Evolutionary conservation across 92 coral and sea anemone species (phyloP).

Genomic region (Heteractis magnifica): DNA sequence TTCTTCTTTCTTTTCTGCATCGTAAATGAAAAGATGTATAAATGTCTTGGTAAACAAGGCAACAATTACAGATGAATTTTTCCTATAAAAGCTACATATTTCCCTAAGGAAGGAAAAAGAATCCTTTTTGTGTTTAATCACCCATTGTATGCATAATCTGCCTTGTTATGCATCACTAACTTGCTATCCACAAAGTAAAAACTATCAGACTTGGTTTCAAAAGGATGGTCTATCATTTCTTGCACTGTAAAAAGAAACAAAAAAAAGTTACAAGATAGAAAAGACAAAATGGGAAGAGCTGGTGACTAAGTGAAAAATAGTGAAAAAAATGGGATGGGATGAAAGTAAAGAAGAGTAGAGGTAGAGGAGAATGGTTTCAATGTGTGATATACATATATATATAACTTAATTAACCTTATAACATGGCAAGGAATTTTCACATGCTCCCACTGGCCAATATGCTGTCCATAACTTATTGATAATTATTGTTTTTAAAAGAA

Average conservation of each 20-base stretch:
- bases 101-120: background rate
- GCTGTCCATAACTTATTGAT: too few relatives aligned
- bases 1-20: background rate
- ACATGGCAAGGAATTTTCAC: too few relatives aligned
- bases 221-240: constrained; percentile 96
- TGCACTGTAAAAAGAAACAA: constrained; percentile 65
- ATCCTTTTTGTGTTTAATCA: constrained; percentile 14
- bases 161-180: constrained; percentile 97
- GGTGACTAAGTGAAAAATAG: too few relatives aligned
- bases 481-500: too few relatives aligned
- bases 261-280: background rate
- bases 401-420: too few relatives aligned
- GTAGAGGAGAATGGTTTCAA: background rate
- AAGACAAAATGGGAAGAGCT: background rate
- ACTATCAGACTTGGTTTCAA: constrained; percentile 98
- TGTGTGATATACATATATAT: background rate
- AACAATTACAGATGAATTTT: background rate
- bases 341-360: background rate
- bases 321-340: background rate
- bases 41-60: constrained; percentile 1
- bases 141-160: constrained; percentile 97
- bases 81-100: constrained; percentile 1
- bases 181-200: constrained; percentile 97
- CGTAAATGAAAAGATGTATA: background rate
- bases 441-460: too few relatives aligned